These are phyloP conservation scores for Spinibarbus caldwelli DNA, from an alignment of 2,797 vertebrate genomes.

Conservation along the genomic window DNA sequence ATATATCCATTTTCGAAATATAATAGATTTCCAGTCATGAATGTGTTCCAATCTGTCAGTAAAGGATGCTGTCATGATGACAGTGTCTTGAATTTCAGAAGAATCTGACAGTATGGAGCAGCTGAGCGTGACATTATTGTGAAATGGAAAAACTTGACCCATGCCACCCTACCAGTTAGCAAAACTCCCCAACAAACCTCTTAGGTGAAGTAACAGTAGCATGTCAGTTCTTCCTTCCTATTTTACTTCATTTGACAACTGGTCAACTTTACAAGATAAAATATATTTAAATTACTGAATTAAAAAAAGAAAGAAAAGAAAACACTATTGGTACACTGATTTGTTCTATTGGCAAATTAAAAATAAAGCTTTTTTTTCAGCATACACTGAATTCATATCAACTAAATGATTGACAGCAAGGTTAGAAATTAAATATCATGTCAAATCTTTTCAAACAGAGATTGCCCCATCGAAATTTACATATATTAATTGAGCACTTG, in stretches of 20 bases:
- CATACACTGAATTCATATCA: neutral
- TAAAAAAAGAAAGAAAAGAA: neutral
- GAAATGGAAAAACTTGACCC: neutral
- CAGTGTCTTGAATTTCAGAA: neutral
- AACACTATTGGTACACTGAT: neutral
- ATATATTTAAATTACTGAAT: neutral
- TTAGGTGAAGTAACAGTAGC: neutral
- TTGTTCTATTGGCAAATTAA: neutral
- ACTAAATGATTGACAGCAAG: neutral
- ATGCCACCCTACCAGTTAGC: neutral
- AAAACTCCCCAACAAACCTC: neutral
- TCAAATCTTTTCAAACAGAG: no score
- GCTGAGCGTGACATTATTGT: neutral
- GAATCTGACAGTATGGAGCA: neutral
- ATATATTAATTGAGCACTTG: neutral
- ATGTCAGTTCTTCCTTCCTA: neutral
- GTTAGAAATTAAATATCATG: neutral
- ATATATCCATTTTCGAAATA: neutral
- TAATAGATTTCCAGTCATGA: neutral
- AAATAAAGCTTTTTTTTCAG: neutral
- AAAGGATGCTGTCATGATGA: neutral
- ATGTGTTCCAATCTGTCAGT: neutral
- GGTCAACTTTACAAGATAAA: neutral
- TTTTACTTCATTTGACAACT: neutral
- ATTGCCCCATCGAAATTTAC: neutral